Percentiles rank a stretch among this genome's conserved stretches.
Evolutionary conservation across 2,888 invertebrate genomes (phyloP).

Genomic region (Melanophora roralis): DNA sequence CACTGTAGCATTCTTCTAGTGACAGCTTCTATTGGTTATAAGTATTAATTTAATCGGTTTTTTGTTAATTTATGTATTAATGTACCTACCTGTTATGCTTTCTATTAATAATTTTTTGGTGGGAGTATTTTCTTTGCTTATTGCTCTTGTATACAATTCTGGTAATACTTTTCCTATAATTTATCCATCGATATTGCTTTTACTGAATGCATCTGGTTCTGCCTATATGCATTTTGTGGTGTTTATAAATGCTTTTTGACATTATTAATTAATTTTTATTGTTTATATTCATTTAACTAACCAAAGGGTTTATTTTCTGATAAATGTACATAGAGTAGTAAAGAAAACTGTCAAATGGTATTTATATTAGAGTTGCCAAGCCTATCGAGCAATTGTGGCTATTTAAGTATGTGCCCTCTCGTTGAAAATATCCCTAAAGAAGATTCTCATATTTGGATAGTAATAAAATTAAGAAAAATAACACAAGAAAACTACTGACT

Average conservation of each 20-base stretch:
- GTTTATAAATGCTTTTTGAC: not conserved
- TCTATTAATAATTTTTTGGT: constrained; percentile 26
- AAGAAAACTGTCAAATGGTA: constrained; percentile 2
- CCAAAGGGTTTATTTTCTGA: not conserved
- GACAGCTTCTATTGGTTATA: not conserved
- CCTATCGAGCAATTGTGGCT: no score
- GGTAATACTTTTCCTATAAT: not conserved
- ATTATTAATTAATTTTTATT: constrained; percentile 19
- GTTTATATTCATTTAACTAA: constrained; percentile 18
- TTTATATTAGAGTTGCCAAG: constrained; percentile 14
- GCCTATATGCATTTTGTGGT: not conserved
- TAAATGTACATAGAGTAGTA: no score
- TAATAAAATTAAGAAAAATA: no score
- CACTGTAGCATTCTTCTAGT: not conserved
- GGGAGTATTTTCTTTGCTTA: constrained; percentile 52
- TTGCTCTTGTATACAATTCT: constrained; percentile 18
- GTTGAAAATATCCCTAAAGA: no score
- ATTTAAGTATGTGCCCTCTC: no score
- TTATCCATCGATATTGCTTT: not conserved
- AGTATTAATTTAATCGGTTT: not conserved
- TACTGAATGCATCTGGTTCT: not conserved
- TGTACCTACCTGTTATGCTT: no score
- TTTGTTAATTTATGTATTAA: no score
- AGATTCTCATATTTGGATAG: no score
- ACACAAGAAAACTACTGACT: no score